These are phyloP conservation scores for Trypoxylus dichotomus DNA, from an alignment of 1,140 invertebrate species.

Conservation along the genomic window DNA sequence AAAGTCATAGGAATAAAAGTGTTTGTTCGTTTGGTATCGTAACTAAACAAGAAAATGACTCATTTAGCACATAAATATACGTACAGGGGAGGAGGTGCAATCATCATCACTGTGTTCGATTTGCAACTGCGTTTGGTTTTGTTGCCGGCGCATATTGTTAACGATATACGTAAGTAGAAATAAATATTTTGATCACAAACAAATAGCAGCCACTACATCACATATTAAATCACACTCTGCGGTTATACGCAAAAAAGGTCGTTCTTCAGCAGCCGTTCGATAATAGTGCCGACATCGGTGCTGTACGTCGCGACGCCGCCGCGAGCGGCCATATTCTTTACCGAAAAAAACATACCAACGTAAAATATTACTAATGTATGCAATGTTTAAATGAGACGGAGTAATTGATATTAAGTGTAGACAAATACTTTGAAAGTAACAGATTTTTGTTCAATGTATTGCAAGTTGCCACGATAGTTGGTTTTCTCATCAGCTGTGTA, in stretches of 20 bases:
- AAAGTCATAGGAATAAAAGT: neutral
- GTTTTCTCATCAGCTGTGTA: too few species aligned
- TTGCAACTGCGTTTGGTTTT: constrained; percentile 42
- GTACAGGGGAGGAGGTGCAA: constrained; percentile 43
- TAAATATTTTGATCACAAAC: neutral
- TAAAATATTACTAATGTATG: neutral
- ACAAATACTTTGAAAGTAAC: too few species aligned
- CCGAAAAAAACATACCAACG: neutral
- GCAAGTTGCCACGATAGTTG: too few species aligned
- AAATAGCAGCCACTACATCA: constrained; percentile 1
- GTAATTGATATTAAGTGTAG: too few species aligned
- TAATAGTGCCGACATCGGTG: constrained; percentile 18
- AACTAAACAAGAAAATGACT: neutral
- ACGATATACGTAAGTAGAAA: neutral
- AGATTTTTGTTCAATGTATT: too few species aligned
- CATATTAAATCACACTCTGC: neutral
- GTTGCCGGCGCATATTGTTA: constrained; percentile 40
- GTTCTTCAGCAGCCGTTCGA: constrained; percentile 42
- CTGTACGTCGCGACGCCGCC: constrained; percentile 36
- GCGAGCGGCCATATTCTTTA: neutral
- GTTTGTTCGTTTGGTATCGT: neutral
- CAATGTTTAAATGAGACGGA: neutral
- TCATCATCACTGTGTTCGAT: constrained; percentile 44
- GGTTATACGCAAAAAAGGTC: constrained; percentile 27
- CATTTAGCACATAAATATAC: constrained; percentile 13